Evolutionary conservation across 1,140 invertebrate genomes (phyloP).

Genomic region (Lerema accius): DNA sequence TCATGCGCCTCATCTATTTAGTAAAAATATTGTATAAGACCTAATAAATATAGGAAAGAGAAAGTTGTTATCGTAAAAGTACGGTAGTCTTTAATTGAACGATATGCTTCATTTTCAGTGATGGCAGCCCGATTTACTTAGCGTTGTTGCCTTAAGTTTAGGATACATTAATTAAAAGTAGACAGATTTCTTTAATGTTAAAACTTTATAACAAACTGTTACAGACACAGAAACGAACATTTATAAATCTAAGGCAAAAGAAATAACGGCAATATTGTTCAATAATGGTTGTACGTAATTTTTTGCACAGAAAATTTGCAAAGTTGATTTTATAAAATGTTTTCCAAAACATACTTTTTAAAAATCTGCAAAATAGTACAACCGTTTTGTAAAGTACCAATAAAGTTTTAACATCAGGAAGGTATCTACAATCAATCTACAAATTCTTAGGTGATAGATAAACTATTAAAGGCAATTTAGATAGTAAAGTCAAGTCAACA

Average conservation of each 20-base stretch:
- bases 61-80: conserved; percentile 74
- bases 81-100: conserved; percentile 76
- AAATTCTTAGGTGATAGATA: conserved; percentile 50
- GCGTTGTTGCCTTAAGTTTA: conserved; percentile 38
- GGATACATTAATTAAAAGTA: conserved; percentile 24
- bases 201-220: too few relatives aligned
- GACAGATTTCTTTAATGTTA: conserved; percentile 6
- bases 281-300: too few relatives aligned
- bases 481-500: conserved; percentile 49
- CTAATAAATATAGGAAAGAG: conserved; percentile 80
- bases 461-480: conserved; percentile 61
- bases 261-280: too few relatives aligned
- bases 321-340: too few relatives aligned
- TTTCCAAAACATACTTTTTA: too few relatives aligned
- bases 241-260: too few relatives aligned
- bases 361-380: too few relatives aligned
- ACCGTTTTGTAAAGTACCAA: too few relatives aligned
- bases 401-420: conserved; percentile 14
- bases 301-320: too few relatives aligned
- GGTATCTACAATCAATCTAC: conserved; percentile 39
- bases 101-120: conserved; percentile 79
- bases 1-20: conserved; percentile 45
- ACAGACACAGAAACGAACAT: too few relatives aligned
- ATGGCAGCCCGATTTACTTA: conserved; percentile 66
- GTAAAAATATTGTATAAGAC: conserved; percentile 77